phyloP scores from a whole-genome alignment of 2,797 vertebrate species.

The Vespertilio murinus region DNA sequence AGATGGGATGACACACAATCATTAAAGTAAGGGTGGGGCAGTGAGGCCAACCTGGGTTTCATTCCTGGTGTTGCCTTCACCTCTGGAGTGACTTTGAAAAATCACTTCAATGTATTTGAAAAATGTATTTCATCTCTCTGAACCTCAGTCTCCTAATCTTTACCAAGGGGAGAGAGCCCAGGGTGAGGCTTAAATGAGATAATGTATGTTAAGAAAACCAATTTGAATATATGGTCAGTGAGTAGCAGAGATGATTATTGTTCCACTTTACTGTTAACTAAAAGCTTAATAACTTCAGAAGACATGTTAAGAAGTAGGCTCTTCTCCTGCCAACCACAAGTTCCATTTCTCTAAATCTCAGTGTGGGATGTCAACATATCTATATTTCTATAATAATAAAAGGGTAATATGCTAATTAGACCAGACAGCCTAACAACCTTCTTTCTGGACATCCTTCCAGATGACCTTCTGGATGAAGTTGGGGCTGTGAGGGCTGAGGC shows the following conservation, averaged over 20 bases:
- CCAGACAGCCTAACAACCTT: no score
- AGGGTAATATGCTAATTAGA: no score
- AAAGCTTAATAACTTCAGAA: not conserved
- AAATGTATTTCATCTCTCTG: not conserved
- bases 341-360: not conserved
- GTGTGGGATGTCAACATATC: not conserved
- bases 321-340: not conserved
- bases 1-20: not conserved
- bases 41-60: not conserved
- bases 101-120: no score
- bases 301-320: not conserved
- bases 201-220: not conserved
- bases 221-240: not conserved
- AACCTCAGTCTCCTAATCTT: conserved; percentile 6
- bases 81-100: not conserved
- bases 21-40: not conserved
- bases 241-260: not conserved
- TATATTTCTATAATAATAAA: no score
- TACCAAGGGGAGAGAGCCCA: not conserved
- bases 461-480: no score
- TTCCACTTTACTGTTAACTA: not conserved
- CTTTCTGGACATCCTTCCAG: no score
- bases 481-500: no score
- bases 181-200: not conserved
- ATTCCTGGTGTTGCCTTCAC: not conserved